Percentiles rank a stretch among this genome's conserved stretches.
These are phyloP conservation scores for Clunio marinus DNA, from an alignment of 2,888 invertebrate species.

Conservation along the genomic window DNA sequence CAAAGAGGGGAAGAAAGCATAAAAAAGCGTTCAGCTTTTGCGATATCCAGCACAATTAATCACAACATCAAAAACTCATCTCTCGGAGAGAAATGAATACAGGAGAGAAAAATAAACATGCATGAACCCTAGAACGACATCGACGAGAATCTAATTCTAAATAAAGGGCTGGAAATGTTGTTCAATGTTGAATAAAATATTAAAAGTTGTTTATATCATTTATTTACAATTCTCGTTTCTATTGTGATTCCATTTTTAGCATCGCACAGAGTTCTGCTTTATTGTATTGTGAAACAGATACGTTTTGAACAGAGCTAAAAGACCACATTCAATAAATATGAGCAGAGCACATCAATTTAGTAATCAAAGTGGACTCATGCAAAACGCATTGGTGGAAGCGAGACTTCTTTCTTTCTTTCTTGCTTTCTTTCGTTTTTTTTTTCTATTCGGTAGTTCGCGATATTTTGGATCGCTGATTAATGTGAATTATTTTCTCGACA, in stretches of 20 bases:
- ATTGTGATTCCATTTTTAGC: slow-evolving; percentile 17
- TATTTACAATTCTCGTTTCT: slow-evolving; percentile 8
- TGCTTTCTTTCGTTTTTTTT: too few species aligned
- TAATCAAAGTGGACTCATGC: not conserved
- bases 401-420: too few species aligned
- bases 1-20: too few species aligned
- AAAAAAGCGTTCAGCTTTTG: too few species aligned
- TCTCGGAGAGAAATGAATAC: not conserved
- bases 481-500: not conserved
- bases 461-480: not conserved
- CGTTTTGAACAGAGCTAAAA: too few species aligned
- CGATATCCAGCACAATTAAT: too few species aligned
- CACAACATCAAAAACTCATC: not conserved
- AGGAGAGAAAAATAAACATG: not conserved
- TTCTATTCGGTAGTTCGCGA: not conserved
- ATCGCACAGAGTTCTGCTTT: not conserved
- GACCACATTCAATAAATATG: not conserved
- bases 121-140: not conserved
- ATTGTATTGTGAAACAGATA: not conserved
- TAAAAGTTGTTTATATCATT: not conserved
- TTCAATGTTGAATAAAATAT: not conserved
- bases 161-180: not conserved
- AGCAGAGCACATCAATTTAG: not conserved
- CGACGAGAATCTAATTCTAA: not conserved
- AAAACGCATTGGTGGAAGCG: not conserved